phyloP scores from a whole-genome alignment of 2,113 vertebrate genomes.

The Telmatochromis sp. region DNA sequence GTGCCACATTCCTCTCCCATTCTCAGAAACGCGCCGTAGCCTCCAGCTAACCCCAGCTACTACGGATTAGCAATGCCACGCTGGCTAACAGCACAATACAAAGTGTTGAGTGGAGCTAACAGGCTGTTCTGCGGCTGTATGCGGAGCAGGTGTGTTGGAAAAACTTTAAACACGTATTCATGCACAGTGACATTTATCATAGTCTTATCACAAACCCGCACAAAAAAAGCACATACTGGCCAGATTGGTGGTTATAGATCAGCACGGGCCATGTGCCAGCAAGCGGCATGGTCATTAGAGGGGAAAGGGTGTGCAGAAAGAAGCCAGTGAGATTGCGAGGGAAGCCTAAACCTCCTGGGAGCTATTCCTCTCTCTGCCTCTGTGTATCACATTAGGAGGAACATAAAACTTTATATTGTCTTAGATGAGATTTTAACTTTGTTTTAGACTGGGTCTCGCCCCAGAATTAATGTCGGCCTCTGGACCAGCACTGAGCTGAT shows the following conservation, averaged over 20 bases:
- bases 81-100: slow-evolving; percentile 22
- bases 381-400: slow-evolving; percentile 31
- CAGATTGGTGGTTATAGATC: slow-evolving; percentile 54
- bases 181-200: neutral
- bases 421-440: slow-evolving; percentile 50
- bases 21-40: slow-evolving; percentile 17
- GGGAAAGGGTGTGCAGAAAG: neutral
- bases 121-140: neutral
- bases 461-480: slow-evolving; percentile 22
- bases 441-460: slow-evolving; percentile 6
- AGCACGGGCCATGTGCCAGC: slow-evolving; percentile 38
- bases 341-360: slow-evolving; percentile 27
- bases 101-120: slow-evolving; percentile 38
- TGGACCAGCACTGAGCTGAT: slow-evolving; percentile 22
- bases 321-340: neutral
- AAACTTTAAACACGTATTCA: neutral
- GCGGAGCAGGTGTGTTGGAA: slow-evolving; percentile 35
- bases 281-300: slow-evolving; percentile 53
- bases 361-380: neutral
- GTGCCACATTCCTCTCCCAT: slow-evolving; percentile 31
- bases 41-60: slow-evolving; percentile 33
- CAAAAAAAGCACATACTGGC: neutral
- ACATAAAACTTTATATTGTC: slow-evolving; percentile 47
- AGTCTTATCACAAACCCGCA: neutral
- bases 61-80: slow-evolving; percentile 48